Conservation (phyloP, 1,140 invertebrate genomes). For the Linepithema humile region DNA sequence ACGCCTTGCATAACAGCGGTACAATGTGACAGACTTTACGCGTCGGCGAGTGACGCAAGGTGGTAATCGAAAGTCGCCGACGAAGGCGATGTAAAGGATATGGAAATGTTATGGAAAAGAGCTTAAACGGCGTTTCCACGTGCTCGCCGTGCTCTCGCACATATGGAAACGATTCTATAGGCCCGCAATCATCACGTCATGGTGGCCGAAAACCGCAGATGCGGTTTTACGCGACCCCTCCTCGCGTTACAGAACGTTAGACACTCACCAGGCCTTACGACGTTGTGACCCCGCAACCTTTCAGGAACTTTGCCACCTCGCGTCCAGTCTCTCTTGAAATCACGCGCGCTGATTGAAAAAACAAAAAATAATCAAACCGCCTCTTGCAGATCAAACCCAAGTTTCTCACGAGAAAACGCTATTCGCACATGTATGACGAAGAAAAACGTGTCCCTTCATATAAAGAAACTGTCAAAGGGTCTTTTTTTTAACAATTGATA, state of each 20-base stretch:
- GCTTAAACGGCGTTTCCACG: slow-evolving; percentile 41
- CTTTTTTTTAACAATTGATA: neutral
- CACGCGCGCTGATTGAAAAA: slow-evolving; percentile 11
- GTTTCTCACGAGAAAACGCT: slow-evolving; percentile 42
- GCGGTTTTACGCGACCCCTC: slow-evolving; percentile 67
- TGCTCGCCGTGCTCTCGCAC: slow-evolving; percentile 22
- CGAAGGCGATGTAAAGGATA: slow-evolving; percentile 3
- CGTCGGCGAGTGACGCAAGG: neutral
- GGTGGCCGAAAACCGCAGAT: slow-evolving; percentile 72
- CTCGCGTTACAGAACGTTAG: slow-evolving; percentile 67
- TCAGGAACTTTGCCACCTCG: slow-evolving; percentile 15
- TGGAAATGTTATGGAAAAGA: slow-evolving; percentile 68
- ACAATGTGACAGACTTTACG: slow-evolving; percentile 29
- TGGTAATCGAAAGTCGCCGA: slow-evolving; percentile 2
- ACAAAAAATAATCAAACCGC: neutral
- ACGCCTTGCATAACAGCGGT: slow-evolving; percentile 9
- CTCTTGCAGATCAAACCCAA: slow-evolving; percentile 39
- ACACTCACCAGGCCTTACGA: slow-evolving; percentile 60
- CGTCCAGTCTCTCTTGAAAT: slow-evolving; percentile 12
- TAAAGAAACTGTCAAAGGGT: neutral
- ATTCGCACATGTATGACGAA: neutral
- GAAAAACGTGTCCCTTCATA: neutral
- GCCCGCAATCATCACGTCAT: slow-evolving; percentile 59
- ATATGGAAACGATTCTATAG: slow-evolving; percentile 57
- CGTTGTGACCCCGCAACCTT: slow-evolving; percentile 26